A percentile compares a stretch with the other conserved stretches of the same genome.
phyloP scores from a whole-genome alignment of 2,113 vertebrate genomes.

The Amblyornis subalaris region DNA sequence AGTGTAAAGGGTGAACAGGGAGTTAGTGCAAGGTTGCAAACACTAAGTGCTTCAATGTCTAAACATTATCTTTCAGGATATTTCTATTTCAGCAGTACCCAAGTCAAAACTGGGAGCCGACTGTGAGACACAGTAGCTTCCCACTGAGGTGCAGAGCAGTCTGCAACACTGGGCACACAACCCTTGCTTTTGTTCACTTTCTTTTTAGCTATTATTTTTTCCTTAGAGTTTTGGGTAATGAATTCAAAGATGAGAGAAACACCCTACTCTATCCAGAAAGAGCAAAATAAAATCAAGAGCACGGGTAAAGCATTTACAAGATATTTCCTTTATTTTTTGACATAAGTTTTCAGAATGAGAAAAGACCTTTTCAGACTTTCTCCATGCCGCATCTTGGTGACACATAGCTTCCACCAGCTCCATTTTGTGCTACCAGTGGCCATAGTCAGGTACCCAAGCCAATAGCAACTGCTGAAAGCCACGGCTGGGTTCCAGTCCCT shows the following conservation, averaged over 20 bases:
- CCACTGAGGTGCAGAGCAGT: background rate
- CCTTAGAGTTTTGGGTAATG: background rate
- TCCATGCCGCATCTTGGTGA: background rate
- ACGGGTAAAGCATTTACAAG: background rate
- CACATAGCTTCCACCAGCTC: background rate
- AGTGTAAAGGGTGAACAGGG: background rate
- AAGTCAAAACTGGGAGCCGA: background rate
- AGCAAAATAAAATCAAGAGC: background rate
- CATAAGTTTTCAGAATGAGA: accelerated
- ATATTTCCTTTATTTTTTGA: background rate
- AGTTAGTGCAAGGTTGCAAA: background rate
- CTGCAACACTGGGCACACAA: background rate
- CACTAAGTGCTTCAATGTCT: background rate
- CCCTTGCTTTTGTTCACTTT: background rate
- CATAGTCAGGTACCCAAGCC: background rate
- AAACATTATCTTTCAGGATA: background rate
- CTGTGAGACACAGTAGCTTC: background rate
- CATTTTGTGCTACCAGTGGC: background rate
- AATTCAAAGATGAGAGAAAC: background rate
- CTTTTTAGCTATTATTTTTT: background rate
- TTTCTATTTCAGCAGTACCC: background rate
- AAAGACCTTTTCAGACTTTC: background rate
- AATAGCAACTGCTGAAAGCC: background rate
- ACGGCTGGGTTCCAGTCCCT: background rate
- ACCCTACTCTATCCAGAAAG: background rate